Evolutionary conservation across 1,140 invertebrate genomes (phyloP).

Genomic region (Drosophila sechellia): DNA sequence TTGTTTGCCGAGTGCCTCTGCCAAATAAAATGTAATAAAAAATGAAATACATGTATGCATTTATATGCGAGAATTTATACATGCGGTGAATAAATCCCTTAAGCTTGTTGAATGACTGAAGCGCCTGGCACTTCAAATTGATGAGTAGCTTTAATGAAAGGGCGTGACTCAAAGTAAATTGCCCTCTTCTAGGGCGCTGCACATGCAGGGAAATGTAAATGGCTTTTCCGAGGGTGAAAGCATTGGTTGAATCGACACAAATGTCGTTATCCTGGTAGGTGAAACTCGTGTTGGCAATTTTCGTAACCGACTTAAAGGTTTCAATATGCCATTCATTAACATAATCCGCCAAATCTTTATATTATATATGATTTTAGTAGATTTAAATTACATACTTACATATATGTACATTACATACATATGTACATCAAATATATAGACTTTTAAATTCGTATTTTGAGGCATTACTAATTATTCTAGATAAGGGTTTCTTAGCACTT

Average conservation of each 20-base stretch:
- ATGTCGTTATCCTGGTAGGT: constrained; percentile 47
- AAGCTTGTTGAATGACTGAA: constrained; percentile 74
- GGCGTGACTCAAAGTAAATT: constrained; percentile 77
- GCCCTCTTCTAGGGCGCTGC: constrained; percentile 47
- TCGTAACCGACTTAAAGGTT: constrained; percentile 14
- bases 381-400: no score
- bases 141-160: constrained; percentile 78
- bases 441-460: no score
- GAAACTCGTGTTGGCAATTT: constrained; percentile 7
- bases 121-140: constrained; percentile 64
- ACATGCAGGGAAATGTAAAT: constrained; percentile 19
- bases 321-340: constrained; percentile 1
- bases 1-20: constrained; percentile 46
- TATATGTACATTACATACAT: no score
- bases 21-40: constrained; percentile 10
- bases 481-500: not conserved
- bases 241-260: constrained; percentile 20
- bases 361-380: not conserved
- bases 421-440: no score
- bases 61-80: constrained; percentile 29
- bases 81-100: constrained; percentile 68
- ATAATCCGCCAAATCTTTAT: not conserved
- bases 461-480: no score
- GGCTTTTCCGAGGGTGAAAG: constrained; percentile 2
- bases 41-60: constrained; percentile 14